Conservation (phyloP, 2,888 invertebrate genomes). For the Formica aserva region DNA sequence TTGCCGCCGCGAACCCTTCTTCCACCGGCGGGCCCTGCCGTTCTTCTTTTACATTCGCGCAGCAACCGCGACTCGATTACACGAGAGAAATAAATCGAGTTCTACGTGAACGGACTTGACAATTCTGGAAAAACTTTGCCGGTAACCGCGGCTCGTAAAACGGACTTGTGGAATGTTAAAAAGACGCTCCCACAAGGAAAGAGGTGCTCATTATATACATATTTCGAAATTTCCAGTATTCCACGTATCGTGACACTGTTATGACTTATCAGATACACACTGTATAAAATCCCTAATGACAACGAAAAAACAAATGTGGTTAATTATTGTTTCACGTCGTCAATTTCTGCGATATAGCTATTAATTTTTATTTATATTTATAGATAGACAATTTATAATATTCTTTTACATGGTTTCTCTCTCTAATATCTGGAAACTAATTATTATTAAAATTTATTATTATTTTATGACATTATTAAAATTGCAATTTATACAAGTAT, state of each 20-base stretch:
- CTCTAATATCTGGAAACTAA: neutral
- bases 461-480: neutral
- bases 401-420: neutral
- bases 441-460: neutral
- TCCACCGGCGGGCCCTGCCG: slow-evolving; percentile 11
- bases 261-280: neutral
- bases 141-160: slow-evolving; percentile 62
- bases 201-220: slow-evolving; percentile 33
- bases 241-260: slow-evolving; percentile 6
- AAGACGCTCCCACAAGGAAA: slow-evolving; percentile 10
- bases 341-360: neutral
- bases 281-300: slow-evolving; percentile 1
- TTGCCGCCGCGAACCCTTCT: slow-evolving; percentile 38
- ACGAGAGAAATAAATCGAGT: slow-evolving; percentile 80
- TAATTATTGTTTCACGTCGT: neutral
- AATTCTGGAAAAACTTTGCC: slow-evolving; percentile 66
- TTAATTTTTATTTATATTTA: neutral
- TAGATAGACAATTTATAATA: neutral
- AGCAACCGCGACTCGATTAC: slow-evolving; percentile 75
- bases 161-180: slow-evolving; percentile 67
- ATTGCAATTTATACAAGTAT: neutral
- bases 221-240: slow-evolving; percentile 26
- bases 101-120: slow-evolving; percentile 79
- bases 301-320: neutral
- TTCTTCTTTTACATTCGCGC: slow-evolving; percentile 67